Evolutionary conservation across 2,113 vertebrate species (phyloP).

Genomic region (Dicentrarchus labrax): DNA sequence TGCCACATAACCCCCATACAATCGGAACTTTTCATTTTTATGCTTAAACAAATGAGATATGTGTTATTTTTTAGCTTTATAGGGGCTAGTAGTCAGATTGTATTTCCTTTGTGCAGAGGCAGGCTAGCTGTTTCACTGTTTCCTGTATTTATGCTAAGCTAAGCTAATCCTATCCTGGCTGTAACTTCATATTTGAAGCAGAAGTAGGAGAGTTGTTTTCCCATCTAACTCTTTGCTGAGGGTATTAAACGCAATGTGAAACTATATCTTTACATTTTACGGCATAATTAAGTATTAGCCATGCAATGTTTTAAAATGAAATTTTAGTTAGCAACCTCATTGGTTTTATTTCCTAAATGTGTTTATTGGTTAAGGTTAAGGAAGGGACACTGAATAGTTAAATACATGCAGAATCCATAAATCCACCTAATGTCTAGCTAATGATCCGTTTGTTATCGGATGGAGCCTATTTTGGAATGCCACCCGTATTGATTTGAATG

Average conservation of each 20-base stretch:
- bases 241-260: not conserved
- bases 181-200: not conserved
- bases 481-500: slow-evolving; percentile 13
- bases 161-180: not conserved
- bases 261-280: not conserved
- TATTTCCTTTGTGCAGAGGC: not conserved
- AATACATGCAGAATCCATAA: slow-evolving; percentile 34
- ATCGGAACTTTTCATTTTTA: not conserved
- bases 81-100: too few relatives aligned
- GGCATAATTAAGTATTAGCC: not conserved
- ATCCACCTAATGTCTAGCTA: slow-evolving; percentile 10
- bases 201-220: too few relatives aligned
- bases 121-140: not conserved
- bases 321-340: not conserved
- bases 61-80: not conserved
- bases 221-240: not conserved
- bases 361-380: slow-evolving; percentile 27
- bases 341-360: slow-evolving; percentile 13
- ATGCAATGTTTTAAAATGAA: not conserved
- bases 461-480: slow-evolving; percentile 6
- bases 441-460: slow-evolving; percentile 22
- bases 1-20: not conserved
- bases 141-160: not conserved
- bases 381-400: not conserved
- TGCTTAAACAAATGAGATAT: not conserved